These are phyloP conservation scores for Ganaspis sp. DNA, from an alignment of 1,140 invertebrate species.

Conservation along the genomic window DNA sequence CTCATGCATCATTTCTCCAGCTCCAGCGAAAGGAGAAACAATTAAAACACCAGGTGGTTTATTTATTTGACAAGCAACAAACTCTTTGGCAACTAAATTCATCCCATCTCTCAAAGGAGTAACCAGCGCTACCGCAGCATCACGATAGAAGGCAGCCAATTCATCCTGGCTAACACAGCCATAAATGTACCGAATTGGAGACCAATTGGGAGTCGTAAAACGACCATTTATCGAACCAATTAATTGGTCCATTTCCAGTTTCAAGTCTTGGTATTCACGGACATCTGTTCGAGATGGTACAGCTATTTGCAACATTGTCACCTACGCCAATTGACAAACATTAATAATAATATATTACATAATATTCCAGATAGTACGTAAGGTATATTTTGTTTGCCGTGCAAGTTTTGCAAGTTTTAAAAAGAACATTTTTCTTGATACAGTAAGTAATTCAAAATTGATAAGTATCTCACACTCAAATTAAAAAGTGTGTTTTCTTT, in stretches of 20 bases:
- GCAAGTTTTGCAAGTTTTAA: too few species aligned
- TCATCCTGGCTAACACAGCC: conserved; percentile 91
- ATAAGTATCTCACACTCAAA: too few species aligned
- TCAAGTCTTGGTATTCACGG: conserved; percentile 92
- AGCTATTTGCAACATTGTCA: conserved; percentile 88
- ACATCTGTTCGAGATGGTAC: conserved; percentile 94
- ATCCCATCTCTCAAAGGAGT: conserved; percentile 93
- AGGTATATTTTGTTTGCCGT: too few species aligned
- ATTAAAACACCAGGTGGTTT: conserved; percentile 91
- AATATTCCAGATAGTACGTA: too few species aligned
- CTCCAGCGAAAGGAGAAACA: conserved; percentile 92
- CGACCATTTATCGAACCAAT: conserved; percentile 91
- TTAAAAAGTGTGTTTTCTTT: too few species aligned
- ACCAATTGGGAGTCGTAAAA: conserved; percentile 93
- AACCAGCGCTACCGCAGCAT: conserved; percentile 89
- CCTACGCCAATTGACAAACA: conserved; percentile 60
- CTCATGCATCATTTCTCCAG: conserved; percentile 94
- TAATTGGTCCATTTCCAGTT: conserved; percentile 93
- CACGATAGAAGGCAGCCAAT: conserved; percentile 89
- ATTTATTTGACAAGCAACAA: conserved; percentile 94
- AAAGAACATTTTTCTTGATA: too few species aligned
- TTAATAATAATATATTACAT: background rate
- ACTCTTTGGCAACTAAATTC: conserved; percentile 96
- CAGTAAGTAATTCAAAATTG: too few species aligned
- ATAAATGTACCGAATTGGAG: conserved; percentile 93